Percentiles rank a stretch among this genome's conserved stretches.
Conservation (phyloP, 1,140 invertebrate genomes). For the Aphaenogaster floridana region DNA sequence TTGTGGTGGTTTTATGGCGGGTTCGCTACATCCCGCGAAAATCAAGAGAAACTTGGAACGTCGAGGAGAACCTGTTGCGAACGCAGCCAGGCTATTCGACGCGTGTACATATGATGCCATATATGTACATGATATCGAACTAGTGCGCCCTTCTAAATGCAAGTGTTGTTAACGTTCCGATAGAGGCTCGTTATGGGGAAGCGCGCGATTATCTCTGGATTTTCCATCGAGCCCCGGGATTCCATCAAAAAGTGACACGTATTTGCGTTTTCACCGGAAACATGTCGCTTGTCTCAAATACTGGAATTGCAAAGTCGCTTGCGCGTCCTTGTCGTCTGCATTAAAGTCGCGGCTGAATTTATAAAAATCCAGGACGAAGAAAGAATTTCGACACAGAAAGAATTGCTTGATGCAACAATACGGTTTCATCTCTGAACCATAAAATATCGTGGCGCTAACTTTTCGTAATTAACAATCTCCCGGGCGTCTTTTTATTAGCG, state of each 20-base stretch:
- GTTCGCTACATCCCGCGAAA: slow-evolving; percentile 35
- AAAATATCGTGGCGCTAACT: not conserved
- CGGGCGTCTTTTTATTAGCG: slow-evolving; percentile 19
- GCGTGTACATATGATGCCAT: slow-evolving; percentile 51
- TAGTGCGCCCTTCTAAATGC: not conserved
- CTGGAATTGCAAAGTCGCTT: not conserved
- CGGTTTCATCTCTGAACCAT: not conserved
- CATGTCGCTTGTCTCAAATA: not conserved
- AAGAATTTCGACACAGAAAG: not conserved
- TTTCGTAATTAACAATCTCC: not conserved
- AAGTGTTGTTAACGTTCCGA: slow-evolving; percentile 34
- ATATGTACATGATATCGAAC: slow-evolving; percentile 13
- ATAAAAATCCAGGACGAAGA: not conserved
- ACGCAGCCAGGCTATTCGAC: slow-evolving; percentile 17
- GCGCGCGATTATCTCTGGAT: slow-evolving; percentile 16
- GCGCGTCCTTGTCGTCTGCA: not conserved
- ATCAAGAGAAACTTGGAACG: slow-evolving; percentile 58
- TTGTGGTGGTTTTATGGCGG: slow-evolving; percentile 48
- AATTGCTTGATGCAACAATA: not conserved
- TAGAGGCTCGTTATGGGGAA: not conserved
- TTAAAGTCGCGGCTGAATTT: not conserved
- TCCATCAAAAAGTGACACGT: not conserved
- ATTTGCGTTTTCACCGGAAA: not conserved
- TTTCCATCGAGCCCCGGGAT: not conserved
- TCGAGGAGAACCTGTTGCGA: slow-evolving; percentile 71